Conservation (phyloP, 2,888 invertebrate genomes). For the Thyatira batis region DNA sequence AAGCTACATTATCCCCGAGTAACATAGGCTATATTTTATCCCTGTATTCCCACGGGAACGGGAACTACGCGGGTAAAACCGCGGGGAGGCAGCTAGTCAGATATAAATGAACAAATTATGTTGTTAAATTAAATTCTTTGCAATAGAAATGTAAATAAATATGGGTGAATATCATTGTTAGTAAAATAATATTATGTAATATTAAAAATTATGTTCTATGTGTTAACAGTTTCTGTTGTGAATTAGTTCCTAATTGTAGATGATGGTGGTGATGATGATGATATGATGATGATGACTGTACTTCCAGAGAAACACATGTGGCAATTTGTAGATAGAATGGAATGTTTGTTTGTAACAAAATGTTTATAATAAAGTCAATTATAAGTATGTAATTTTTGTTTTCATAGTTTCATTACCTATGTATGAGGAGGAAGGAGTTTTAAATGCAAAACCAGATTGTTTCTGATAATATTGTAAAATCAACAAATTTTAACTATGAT, state of each 20-base stretch:
- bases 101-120: background rate
- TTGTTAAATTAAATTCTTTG: background rate
- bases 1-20: too few species aligned
- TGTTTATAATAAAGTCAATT: conserved; percentile 62
- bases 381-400: conserved; percentile 19
- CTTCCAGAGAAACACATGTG: conserved; percentile 64
- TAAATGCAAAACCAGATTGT: too few species aligned
- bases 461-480: too few species aligned
- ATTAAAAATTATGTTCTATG: background rate
- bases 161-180: background rate
- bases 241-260: conserved; percentile 15
- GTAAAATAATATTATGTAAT: background rate
- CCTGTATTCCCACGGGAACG: too few species aligned
- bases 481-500: conserved; percentile 15
- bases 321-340: conserved; percentile 64
- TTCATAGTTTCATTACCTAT: background rate
- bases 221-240: background rate
- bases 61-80: too few species aligned
- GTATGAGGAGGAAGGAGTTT: too few species aligned
- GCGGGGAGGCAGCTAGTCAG: too few species aligned
- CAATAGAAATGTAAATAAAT: background rate
- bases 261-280: conserved; percentile 4
- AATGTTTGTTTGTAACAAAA: conserved; percentile 37
- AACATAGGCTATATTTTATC: too few species aligned
- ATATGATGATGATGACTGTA: conserved; percentile 30